Evolutionary conservation across 2,888 invertebrate species (phyloP), one percentile per base, ranked within the genome.

Genomic region (Ellobium chinense): DNA sequence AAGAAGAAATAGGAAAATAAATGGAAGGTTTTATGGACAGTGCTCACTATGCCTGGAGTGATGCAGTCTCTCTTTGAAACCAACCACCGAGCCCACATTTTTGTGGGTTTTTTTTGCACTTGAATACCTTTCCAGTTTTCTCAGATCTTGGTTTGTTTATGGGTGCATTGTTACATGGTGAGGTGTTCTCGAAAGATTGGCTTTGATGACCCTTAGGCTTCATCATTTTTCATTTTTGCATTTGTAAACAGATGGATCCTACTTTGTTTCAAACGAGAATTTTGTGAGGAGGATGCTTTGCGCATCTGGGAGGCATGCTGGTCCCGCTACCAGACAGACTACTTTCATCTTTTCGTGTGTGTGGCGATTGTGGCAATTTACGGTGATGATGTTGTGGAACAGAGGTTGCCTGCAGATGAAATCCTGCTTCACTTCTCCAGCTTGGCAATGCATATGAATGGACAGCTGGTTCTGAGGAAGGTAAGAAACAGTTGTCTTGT

Each of bases 291-390:
- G 21, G 96, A 97, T 56, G 97, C 97, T 0, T 94, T 98, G 65
- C 94, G 96, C 46, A 97, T 98, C 96, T 98, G 98, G 98, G 97
- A 98, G 94, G 96, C 98, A 2, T 99, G 98, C 93, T 99, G 99
- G 99, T 96, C 98, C 0, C 97, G 97, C 94, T 98, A 97, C 93
- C 95, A 98, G 91, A 98, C 98, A 0, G 97, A 98, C 92, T 98
- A 98, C 93, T 99, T 99, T 94, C 98, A 99, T 91, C 94, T 99
- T 89, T 99, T 99, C 93, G 94, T 99, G 78, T 98, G 98, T 91
- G 94, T 98, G 87, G 97, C 98, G 77, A 98, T 99, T 89, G 96
- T 98, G 84, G 96, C 96, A 60, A 97, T 98, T 39, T 99, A 98
- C 91, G 94, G 94, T 5, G 97, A 97, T 90, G 94, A 94, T 87